These are phyloP conservation scores for Drosophila nebulosa DNA, from an alignment of 1,140 invertebrate species.

Conservation along the genomic window DNA sequence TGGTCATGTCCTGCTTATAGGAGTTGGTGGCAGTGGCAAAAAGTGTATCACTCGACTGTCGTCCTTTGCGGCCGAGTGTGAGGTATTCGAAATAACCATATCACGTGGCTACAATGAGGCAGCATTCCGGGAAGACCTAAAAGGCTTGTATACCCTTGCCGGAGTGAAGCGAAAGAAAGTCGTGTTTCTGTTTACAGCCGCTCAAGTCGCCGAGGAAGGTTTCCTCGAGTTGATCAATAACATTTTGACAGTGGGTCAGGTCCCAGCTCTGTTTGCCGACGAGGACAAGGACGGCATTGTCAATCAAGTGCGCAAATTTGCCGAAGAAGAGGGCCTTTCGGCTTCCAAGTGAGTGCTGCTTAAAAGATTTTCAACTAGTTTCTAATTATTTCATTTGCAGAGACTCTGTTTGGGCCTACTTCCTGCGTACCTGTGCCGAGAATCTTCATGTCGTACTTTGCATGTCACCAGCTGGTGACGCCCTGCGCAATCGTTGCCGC, in stretches of 20 bases:
- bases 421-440: constrained; percentile 87
- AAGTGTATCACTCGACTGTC: constrained; percentile 87
- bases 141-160: constrained; percentile 87
- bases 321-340: constrained; percentile 86
- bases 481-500: constrained; percentile 89
- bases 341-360: constrained; percentile 84
- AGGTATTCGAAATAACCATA: constrained; percentile 91
- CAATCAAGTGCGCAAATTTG: constrained; percentile 84
- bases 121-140: constrained; percentile 92
- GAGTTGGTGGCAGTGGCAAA: constrained; percentile 93
- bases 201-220: constrained; percentile 89
- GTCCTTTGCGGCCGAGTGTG: constrained; percentile 88
- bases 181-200: constrained; percentile 91
- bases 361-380: not conserved
- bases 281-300: constrained; percentile 93
- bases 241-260: constrained; percentile 92
- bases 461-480: constrained; percentile 93
- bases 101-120: constrained; percentile 91
- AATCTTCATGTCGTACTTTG: constrained; percentile 95
- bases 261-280: constrained; percentile 91
- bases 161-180: constrained; percentile 90
- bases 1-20: constrained; percentile 92
- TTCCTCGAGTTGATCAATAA: constrained; percentile 95
- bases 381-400: constrained; percentile 68
- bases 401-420: constrained; percentile 92